phyloP scores from a whole-genome alignment of 2,113 vertebrate genomes.

The Syrmaticus mikado region DNA sequence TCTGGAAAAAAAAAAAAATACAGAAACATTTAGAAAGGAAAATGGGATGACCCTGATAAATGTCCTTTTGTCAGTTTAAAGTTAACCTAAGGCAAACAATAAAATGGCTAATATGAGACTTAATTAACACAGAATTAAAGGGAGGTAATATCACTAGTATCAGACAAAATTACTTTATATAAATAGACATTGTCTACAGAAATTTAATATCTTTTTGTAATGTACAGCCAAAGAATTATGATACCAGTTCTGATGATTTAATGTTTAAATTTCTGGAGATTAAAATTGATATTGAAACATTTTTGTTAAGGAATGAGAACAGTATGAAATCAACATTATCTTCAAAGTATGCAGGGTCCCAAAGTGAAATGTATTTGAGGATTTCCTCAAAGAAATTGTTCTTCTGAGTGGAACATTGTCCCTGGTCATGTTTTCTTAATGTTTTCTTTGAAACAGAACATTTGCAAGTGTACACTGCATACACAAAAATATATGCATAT shows the following conservation, averaged over 20 bases:
- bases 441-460: background rate
- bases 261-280: background rate
- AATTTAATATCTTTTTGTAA: background rate
- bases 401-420: background rate
- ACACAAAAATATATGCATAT: background rate
- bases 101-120: constrained; percentile 18
- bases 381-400: fast-evolving
- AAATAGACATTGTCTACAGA: background rate
- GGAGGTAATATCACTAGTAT: constrained; percentile 18
- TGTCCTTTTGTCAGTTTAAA: constrained; percentile 17
- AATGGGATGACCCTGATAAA: background rate
- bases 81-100: constrained; percentile 48
- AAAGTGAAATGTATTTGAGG: background rate
- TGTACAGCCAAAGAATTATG: background rate
- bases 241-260: background rate
- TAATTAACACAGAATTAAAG: constrained; percentile 49
- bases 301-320: background rate
- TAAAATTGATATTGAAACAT: background rate
- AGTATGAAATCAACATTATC: background rate
- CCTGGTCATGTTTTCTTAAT: background rate
- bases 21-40: background rate
- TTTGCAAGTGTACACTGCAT: background rate
- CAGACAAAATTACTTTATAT: constrained; percentile 22
- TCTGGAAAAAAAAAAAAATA: background rate
- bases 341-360: background rate